Conservation (phyloP, 2,113 vertebrate species). For the Rhagologus leucostigma region DNA sequence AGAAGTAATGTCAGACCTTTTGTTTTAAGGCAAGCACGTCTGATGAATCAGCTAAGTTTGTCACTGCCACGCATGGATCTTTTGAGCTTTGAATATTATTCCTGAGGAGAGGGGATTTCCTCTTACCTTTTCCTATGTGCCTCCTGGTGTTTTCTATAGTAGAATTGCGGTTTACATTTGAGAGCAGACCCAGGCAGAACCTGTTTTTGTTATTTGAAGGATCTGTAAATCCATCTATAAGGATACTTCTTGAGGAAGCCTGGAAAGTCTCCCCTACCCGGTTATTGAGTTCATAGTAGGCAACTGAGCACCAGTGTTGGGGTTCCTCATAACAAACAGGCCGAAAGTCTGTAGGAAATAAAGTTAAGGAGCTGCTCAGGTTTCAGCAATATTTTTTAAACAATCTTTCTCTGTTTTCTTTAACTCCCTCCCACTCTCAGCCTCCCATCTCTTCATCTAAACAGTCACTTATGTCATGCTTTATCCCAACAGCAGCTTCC, state of each 20-base stretch:
- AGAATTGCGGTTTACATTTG: conserved; percentile 97
- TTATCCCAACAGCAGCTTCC: not conserved
- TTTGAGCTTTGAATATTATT: not conserved
- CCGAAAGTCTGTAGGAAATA: conserved; percentile 80
- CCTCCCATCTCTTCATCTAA: not conserved
- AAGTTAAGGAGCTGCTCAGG: not conserved
- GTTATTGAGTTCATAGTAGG: conserved; percentile 98
- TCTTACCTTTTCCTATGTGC: conserved; percentile 96
- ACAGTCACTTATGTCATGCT: not conserved
- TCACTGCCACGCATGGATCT: not conserved
- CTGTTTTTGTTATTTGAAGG: conserved; percentile 96
- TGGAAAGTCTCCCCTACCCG: conserved; percentile 96
- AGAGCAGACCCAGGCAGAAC: conserved; percentile 95
- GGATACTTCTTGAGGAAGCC: conserved; percentile 88
- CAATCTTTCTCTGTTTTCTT: not conserved
- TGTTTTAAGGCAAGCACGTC: not conserved
- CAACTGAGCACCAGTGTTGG: conserved; percentile 95
- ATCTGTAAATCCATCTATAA: conserved; percentile 97
- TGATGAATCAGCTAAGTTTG: not conserved
- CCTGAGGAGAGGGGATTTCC: not conserved
- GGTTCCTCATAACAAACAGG: conserved; percentile 97
- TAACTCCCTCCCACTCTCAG: not conserved
- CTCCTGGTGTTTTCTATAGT: conserved; percentile 96
- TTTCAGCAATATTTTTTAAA: not conserved
- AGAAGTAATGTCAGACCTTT: not conserved